Evolutionary conservation across 2,888 invertebrate genomes (phyloP), one percentile per base, ranked within the genome.

Genomic region (Ecliptopera silaceata): DNA sequence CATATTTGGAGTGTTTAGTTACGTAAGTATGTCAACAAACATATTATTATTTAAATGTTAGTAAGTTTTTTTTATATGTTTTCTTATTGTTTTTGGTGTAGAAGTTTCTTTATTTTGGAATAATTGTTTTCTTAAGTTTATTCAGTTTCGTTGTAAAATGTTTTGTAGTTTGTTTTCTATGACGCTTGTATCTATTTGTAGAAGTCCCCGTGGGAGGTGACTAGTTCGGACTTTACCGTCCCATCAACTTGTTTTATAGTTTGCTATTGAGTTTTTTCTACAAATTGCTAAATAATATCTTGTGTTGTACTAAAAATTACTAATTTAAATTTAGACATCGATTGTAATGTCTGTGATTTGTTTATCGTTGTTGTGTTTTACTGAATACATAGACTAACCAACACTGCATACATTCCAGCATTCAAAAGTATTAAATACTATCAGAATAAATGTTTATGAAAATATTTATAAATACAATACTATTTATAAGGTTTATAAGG

Each of bases 151-250:
- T 86, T 85, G 80, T 80, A 68, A 72, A 69, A 68, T 70, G 66
- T 70, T 75, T 79, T 77, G 80, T 74, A 79, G 81, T 82, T 80
- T 79, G 79, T 70, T 76, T 66, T 81, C 83, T 83, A 82, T 79
- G 86, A 82, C 82, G 82, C 63, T 68, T 62, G 68, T 59, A 56
- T 78, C 81, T 88, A 87, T 87, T 87, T 79, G 72, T 71, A 78
- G 76, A 73, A 71, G 71, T 66, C 68, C 70, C 66, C 76, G 85
- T 86, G 84, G 84, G 84, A 82, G 83, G 82, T 72, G 73, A 74
- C 75, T 75, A 74, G 75, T 75, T 74, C 75, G 72, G 65, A 68
- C 66, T 82, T 82, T 77, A 80, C 77, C 70, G 66, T 78, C 76
- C 72, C 73, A 78, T 80, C 77, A 80, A 80, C 75, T 15, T 73